Conservation (phyloP, 1,140 invertebrate species). For the Geopemphigus sp. region DNA sequence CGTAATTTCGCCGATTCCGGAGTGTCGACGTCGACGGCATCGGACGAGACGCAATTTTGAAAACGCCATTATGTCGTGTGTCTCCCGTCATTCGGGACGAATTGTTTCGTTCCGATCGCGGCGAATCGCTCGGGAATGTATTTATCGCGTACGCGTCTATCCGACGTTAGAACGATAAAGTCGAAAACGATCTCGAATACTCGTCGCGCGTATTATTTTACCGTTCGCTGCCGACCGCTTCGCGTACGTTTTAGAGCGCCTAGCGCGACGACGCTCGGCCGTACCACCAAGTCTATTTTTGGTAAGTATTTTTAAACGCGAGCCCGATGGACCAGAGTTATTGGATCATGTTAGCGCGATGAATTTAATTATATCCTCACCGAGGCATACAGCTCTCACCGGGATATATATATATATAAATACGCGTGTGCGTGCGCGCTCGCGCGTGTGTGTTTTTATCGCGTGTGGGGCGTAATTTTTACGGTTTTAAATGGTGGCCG, state of each 20-base stretch:
- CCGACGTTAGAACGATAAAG: background rate
- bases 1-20: too few relatives aligned
- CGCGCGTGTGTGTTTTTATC: background rate
- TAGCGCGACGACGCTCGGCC: background rate
- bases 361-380: conserved; percentile 42
- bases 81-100: too few relatives aligned
- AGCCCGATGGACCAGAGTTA: conserved; percentile 29
- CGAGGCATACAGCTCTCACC: background rate
- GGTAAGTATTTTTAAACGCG: conserved; percentile 48
- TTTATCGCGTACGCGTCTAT: too few relatives aligned
- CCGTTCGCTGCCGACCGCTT: background rate
- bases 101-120: too few relatives aligned
- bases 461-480: background rate
- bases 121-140: too few relatives aligned
- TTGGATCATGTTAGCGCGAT: conserved; percentile 42
- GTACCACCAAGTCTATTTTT: conserved; percentile 45
- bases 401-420: background rate
- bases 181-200: background rate
- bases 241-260: background rate
- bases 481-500: background rate
- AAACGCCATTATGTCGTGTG: too few relatives aligned
- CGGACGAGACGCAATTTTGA: too few relatives aligned
- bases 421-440: background rate
- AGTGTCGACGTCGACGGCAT: too few relatives aligned
- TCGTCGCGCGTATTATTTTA: background rate